phyloP scores from a whole-genome alignment of 2,888 invertebrate species.

The Anagyrus pseudococci region DNA sequence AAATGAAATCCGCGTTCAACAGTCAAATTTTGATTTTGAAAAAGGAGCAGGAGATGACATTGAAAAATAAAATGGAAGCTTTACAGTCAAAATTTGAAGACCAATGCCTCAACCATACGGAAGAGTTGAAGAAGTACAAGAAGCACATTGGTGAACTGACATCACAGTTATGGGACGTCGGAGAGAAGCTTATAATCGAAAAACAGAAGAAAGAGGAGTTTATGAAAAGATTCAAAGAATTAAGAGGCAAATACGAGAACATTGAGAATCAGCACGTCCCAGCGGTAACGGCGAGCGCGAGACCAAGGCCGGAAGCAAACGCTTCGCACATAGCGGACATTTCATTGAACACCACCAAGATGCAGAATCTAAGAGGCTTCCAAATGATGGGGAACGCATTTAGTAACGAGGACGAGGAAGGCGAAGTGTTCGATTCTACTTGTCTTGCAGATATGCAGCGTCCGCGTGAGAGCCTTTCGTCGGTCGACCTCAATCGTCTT shows the following conservation, averaged over 20 bases:
- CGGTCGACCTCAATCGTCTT: constrained; percentile 60
- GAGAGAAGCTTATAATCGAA: constrained; percentile 68
- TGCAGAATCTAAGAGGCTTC: constrained; percentile 53
- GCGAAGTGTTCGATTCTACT: constrained; percentile 83
- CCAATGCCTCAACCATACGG: constrained; percentile 54
- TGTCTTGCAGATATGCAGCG: constrained; percentile 64
- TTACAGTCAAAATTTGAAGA: constrained; percentile 51
- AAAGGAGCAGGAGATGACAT: constrained; percentile 65
- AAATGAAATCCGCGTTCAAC: constrained; percentile 72
- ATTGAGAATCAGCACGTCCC: constrained; percentile 29
- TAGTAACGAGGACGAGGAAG: constrained; percentile 78
- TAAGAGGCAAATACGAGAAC: constrained; percentile 37
- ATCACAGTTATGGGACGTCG: constrained; percentile 69
- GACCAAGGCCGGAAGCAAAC: constrained; percentile 21
- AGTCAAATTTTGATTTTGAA: constrained; percentile 68
- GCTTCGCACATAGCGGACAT: constrained; percentile 10
- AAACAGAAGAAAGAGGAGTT: constrained; percentile 67
- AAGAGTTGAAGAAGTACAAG: constrained; percentile 63
- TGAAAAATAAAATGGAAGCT: constrained; percentile 63
- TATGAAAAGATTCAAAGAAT: constrained; percentile 54
- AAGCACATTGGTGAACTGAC: constrained; percentile 66
- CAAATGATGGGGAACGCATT: constrained; percentile 59
- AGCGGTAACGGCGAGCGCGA: not conserved
- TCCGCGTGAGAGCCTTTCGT: constrained; percentile 1
- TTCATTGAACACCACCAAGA: constrained; percentile 45